phyloP scores from a whole-genome alignment of 2,797 vertebrate genomes.

The Coracias cyanogaster region DNA sequence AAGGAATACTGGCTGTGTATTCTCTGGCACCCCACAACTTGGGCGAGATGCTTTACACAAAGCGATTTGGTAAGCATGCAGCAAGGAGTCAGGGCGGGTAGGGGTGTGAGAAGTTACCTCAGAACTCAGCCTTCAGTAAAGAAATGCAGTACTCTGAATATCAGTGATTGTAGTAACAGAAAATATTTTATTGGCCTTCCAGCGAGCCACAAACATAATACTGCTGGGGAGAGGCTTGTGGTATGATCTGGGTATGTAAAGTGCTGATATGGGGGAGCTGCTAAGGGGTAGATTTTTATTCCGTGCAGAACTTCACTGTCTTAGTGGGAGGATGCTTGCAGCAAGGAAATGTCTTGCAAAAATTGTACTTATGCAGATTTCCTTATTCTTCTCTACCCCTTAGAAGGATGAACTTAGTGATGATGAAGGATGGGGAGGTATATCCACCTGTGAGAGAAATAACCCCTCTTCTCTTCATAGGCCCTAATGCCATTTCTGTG shows the following conservation, averaged over 20 bases:
- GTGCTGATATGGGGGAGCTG: background rate
- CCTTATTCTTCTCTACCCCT: background rate
- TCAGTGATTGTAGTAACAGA: background rate
- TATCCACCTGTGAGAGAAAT: background rate
- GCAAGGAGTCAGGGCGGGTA: background rate
- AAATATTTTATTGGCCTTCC: background rate
- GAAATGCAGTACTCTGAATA: background rate
- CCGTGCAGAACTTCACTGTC: background rate
- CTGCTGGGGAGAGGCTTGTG: background rate
- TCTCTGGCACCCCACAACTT: slow-evolving; percentile 97
- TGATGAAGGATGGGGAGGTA: background rate
- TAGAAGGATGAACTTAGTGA: background rate
- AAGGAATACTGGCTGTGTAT: slow-evolving; percentile 97
- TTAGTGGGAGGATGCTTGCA: background rate
- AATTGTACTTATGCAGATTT: background rate
- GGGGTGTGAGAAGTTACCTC: slow-evolving; percentile 1
- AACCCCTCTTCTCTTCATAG: slow-evolving; percentile 73
- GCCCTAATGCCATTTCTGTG: slow-evolving; percentile 97
- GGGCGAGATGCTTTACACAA: slow-evolving; percentile 98
- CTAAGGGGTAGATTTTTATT: background rate
- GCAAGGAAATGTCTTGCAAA: background rate
- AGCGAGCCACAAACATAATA: background rate
- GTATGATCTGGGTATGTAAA: background rate
- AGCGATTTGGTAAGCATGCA: slow-evolving; percentile 90
- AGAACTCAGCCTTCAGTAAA: background rate